Percentiles rank a stretch among this genome's conserved stretches.
Conservation (phyloP, 2,888 invertebrate genomes). For the Drosophila atripex region DNA sequence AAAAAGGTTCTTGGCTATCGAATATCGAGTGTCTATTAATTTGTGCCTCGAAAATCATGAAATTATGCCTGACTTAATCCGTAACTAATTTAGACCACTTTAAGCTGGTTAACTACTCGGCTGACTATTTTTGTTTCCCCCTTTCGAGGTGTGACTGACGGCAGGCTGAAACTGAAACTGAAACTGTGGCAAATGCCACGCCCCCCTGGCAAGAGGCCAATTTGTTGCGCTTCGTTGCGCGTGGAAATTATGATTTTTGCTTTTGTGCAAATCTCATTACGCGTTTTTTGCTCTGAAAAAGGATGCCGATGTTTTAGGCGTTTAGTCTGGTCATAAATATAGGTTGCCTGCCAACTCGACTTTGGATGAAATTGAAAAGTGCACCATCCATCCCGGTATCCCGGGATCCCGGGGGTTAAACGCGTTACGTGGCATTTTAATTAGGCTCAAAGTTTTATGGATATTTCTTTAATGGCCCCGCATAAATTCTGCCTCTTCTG, state of each 20-base stretch:
- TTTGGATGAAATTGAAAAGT: slow-evolving; percentile 67
- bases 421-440: slow-evolving; percentile 65
- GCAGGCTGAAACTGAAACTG: slow-evolving; percentile 13
- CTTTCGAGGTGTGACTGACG: slow-evolving; percentile 19
- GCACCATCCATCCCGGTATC: slow-evolving; percentile 12
- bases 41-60: background rate
- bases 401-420: slow-evolving; percentile 17
- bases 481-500: slow-evolving; percentile 57
- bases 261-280: slow-evolving; percentile 73
- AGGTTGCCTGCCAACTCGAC: slow-evolving; percentile 49
- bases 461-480: slow-evolving; percentile 68
- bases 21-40: slow-evolving; percentile 4
- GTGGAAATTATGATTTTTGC: slow-evolving; percentile 74
- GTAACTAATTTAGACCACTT: slow-evolving; percentile 2
- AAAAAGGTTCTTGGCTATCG: background rate
- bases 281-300: slow-evolving; percentile 56
- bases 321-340: slow-evolving; percentile 54
- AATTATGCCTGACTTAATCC: background rate
- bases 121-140: background rate
- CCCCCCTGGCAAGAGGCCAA: slow-evolving; percentile 54
- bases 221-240: slow-evolving; percentile 75
- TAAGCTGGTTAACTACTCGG: background rate
- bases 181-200: slow-evolving; percentile 71
- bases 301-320: slow-evolving; percentile 62
- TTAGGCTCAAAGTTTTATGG: slow-evolving; percentile 72